These are phyloP conservation scores for Onychomys arenicola DNA, from an alignment of 2,797 vertebrate genomes.

Conservation along the genomic window DNA sequence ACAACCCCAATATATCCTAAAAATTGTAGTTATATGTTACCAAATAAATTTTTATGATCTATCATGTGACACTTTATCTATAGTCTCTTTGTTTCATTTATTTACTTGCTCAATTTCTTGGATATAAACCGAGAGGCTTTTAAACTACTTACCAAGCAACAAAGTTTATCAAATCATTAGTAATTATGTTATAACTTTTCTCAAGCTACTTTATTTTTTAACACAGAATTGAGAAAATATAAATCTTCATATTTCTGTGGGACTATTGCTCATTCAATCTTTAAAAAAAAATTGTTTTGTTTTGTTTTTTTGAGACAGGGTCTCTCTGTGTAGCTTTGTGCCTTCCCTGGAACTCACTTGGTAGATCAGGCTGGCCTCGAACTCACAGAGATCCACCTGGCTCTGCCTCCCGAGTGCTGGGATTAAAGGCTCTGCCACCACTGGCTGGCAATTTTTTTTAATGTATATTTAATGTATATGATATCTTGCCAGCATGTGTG, in stretches of 20 bases:
- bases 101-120: conserved; percentile 38
- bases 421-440: no score
- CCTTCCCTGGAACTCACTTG: no score
- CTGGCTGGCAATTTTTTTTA: neutral
- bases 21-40: neutral
- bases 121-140: conserved; percentile 14
- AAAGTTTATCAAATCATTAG: conserved; percentile 11
- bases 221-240: neutral
- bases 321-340: no score
- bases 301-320: no score
- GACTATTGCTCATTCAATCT: neutral
- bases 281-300: no score
- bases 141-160: conserved; percentile 3
- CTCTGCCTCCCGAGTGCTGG: no score
- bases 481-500: neutral
- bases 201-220: conserved; percentile 40
- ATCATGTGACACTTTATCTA: neutral
- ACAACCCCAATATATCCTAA: conserved; percentile 6
- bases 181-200: conserved; percentile 3
- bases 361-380: no score
- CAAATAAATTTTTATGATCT: conserved; percentile 44
- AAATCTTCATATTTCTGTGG: conserved; percentile 53
- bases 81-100: conserved; percentile 5
- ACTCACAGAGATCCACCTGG: no score
- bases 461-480: neutral